Percentiles rank a stretch among this genome's conserved stretches.
Conservation (phyloP, 2,888 invertebrate species). For the Lochmaea crataegi region DNA sequence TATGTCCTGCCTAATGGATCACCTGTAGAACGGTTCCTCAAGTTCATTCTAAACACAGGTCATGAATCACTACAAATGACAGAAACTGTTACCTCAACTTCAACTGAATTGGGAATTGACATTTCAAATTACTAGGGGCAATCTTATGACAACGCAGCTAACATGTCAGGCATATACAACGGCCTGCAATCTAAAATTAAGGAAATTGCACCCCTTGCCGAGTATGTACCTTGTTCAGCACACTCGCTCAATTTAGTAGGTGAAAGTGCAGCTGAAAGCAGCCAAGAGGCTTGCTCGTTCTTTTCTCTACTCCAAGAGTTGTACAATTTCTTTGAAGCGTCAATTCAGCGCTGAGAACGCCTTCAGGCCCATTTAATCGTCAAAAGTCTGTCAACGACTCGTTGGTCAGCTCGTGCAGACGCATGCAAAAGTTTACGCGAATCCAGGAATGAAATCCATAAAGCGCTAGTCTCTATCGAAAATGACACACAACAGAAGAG, state of each 20-base stretch:
- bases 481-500: not conserved
- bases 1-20: no score
- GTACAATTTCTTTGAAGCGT: not conserved
- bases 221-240: not conserved
- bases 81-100: not conserved
- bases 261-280: not conserved
- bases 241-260: conserved; percentile 10
- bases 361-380: not conserved
- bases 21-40: no score
- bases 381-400: not conserved
- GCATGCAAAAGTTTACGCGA: not conserved
- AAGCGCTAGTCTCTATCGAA: not conserved
- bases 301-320: not conserved
- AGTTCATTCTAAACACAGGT: not conserved
- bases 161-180: no score
- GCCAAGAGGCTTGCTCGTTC: not conserved
- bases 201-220: not conserved
- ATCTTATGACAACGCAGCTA: no score
- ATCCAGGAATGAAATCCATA: no score
- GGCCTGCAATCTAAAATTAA: not conserved
- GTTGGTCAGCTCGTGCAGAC: conserved; percentile 14
- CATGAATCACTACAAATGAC: conserved; percentile 2
- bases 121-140: not conserved
- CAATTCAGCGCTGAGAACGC: conserved; percentile 4
- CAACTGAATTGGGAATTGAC: conserved; percentile 3